These are phyloP conservation scores for Oryctes rhinoceros DNA, from an alignment of 1,140 invertebrate genomes.

Conservation along the genomic window DNA sequence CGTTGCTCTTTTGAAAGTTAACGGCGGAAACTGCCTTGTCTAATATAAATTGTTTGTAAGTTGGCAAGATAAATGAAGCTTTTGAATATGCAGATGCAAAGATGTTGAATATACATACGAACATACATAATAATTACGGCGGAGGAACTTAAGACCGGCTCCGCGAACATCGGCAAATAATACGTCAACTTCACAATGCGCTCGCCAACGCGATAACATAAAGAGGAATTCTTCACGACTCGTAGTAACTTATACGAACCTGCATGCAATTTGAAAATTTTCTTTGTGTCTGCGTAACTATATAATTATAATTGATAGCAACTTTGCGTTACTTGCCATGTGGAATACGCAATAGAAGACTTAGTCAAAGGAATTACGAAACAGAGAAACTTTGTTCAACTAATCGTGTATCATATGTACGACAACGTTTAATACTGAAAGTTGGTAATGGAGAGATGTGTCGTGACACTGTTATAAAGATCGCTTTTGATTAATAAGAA, in stretches of 20 bases:
- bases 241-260: neutral
- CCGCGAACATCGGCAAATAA: neutral
- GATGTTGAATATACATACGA: neutral
- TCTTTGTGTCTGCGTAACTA: neutral
- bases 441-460: too few relatives aligned
- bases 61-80: neutral
- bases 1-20: neutral
- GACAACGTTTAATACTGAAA: too few relatives aligned
- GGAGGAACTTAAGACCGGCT: neutral
- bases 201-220: neutral
- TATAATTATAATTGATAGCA: too few relatives aligned
- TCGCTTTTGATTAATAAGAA: too few relatives aligned
- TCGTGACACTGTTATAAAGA: too few relatives aligned
- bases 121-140: neutral
- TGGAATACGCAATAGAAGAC: too few relatives aligned
- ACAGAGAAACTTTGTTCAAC: too few relatives aligned
- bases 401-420: too few relatives aligned
- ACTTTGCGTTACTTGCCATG: too few relatives aligned
- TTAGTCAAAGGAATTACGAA: too few relatives aligned
- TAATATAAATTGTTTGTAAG: slow-evolving; percentile 12
- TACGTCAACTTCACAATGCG: neutral
- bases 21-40: neutral
- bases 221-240: neutral
- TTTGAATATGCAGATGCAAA: neutral
- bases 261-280: neutral